Evolutionary conservation across 2,113 vertebrate species (phyloP), one percentile per base, ranked within the genome.

Genomic region (Ctenodactylus gundi): DNA sequence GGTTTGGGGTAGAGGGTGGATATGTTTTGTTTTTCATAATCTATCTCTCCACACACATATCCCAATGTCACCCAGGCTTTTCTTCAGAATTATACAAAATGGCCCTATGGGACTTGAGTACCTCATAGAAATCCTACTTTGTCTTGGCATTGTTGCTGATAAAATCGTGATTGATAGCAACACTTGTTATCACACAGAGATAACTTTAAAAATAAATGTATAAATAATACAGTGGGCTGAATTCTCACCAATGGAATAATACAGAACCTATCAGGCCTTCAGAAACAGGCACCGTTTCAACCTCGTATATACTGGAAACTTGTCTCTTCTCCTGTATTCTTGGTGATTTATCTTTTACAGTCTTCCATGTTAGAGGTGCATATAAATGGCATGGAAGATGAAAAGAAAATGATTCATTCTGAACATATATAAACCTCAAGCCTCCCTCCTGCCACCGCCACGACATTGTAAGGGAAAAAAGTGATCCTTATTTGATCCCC

Each of bases 361-460:
- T 64, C 39, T 86, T 49, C 72, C 86, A 51, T 83, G 49, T 97
- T 89, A 82, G 53, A 31, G 94, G 51, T 76, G 85, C 90, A 92
- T 85, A 92, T 46, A 90, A 95, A 93, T 93, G 95, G 77, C 96
- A 94, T 96, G 94, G 85, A 90, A 97, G 90, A 85, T 65, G 95
- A 97, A 92, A 96, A 95, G 96, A 97, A 97, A 94, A 97, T 96
- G 93, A 96, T 93, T 95, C 95, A 90, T 97, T 92, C 85, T 83
- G 93, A 92, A 91, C 77, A 92, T 93, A 78, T 85, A 94, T 92
- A 96, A 90, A 76, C 93, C 6, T 20, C 3, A 82, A 58, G 20
- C 20, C 15, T 49, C 23, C 27, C 13, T 15, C 13, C 10, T 1
- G 27, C 0, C 1, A 12, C 17, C 18, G 23, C n/a, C n/a, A n/a